Evolutionary conservation across 2,113 vertebrate species (phyloP), one percentile per base, ranked within the genome.

Genomic region (Chaetorhynchus papuensis): DNA sequence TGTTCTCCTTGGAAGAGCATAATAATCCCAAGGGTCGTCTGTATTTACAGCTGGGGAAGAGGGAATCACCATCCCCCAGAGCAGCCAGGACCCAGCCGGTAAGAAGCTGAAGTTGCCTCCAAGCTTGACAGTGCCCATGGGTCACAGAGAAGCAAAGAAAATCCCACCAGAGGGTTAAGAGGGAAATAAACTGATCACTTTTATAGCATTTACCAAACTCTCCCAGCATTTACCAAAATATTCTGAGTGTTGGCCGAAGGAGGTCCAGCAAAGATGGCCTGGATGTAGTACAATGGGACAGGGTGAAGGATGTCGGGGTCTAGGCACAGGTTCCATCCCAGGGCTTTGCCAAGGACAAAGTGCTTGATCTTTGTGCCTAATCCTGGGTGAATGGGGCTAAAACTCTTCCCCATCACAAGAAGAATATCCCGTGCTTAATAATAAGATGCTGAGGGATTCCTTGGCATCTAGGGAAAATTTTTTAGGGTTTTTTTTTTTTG

Each of bases 301-400:
- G 19, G 28, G n/a, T 0, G 3, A 19, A 20, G 10, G 18, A 9
- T 28, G n/a, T 9, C 0, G 0, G 17, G 17, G 5, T 57, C 66
- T 1, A 8, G 30, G 15, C 7, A 1, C 41, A 44, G 30, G 18
- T 24, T 78, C 45, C 6, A 18, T 21, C 10, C n/a, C 1, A 1
- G 28, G 14, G 5, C 28, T 79, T 57, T 26, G 10, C 13, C 26
- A n/a, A 41, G 9, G 26, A 19, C 14, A 26, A 37, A 37, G 23
- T 37, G 10, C 15, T n/a, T 37, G 2, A 15, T 6, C 10, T 64
- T 57, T 26, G 12, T 5, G 2, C 10, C 28, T 53, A 27, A n/a
- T 13, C 18, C 30, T 19, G 18, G 7, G 26, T 39, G 28, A 70
- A 37, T 0, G 7, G 60, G n/a, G 26, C 10, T 70, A 31, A 82